Evolutionary conservation across 2,113 vertebrate species (phyloP).

Genomic region (Saguinus imperator): DNA sequence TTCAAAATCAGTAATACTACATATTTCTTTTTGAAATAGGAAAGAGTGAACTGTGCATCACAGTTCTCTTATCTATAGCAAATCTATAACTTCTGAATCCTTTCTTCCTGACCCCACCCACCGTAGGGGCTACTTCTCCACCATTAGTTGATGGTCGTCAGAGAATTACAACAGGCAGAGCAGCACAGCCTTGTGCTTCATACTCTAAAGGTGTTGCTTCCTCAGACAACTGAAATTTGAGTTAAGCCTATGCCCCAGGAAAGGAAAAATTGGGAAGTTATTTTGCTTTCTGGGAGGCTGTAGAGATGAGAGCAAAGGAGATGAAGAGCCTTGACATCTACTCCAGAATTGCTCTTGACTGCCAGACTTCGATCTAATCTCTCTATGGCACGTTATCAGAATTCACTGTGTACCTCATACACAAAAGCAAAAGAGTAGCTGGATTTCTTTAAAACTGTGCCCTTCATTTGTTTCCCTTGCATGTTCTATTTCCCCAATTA

Average conservation of each 20-base stretch:
- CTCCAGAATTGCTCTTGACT: neutral
- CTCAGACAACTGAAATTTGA: neutral
- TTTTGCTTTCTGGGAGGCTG: slow-evolving; percentile 27
- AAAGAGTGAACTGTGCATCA: neutral
- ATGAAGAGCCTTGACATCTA: neutral
- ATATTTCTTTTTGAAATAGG: slow-evolving; percentile 31
- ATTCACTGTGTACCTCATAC: neutral
- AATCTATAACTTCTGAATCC: neutral
- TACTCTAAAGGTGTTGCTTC: neutral
- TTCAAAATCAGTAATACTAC: neutral
- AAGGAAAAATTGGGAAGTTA: slow-evolving; percentile 4
- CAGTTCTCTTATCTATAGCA: neutral
- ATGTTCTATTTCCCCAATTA: slow-evolving; percentile 55
- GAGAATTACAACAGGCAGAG: neutral
- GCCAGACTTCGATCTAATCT: neutral
- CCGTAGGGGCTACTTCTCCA: neutral
- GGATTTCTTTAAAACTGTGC: slow-evolving; percentile 52
- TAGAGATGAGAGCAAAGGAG: slow-evolving; percentile 6
- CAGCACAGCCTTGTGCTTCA: neutral
- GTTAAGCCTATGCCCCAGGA: neutral
- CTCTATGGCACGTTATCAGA: neutral
- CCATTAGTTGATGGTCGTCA: neutral
- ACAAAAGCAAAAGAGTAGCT: slow-evolving; percentile 31
- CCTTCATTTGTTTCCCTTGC: slow-evolving; percentile 61
- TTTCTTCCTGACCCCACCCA: neutral